Evolutionary conservation across 2,797 vertebrate genomes (phyloP), one percentile per base, ranked within the genome.

Genomic region (Gallinago nigripennis): DNA sequence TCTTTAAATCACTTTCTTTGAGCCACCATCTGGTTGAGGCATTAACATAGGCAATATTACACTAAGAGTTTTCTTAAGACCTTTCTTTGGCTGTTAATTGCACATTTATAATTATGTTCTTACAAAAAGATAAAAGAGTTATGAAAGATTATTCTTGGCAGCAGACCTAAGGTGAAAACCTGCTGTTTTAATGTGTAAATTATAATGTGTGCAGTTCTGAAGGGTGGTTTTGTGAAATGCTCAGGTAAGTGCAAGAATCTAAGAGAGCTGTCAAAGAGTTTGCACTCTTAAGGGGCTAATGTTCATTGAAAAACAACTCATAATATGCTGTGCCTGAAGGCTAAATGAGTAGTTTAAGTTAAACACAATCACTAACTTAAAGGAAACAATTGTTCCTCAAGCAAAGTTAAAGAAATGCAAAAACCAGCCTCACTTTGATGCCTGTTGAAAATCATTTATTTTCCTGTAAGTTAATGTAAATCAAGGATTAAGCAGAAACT

Each of bases 111-210:
- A 97, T 97, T 97, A 96, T 45, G 72, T 68, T 96, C 96, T 97
- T 96, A 88, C 19, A 23, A 84, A 97, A 97, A 90, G 91, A 94
- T 97, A 95, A 96, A 97, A 97, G 88, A 95, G 77, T 97, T 97
- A 82, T 80, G 88, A 82, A 72, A 91, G 88, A 97, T 97, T 98
- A 91, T 97, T 97, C 95, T 97, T 97, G 96, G 97, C 96, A 97
- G 50, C 66, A 95, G 94, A 96, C 90, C 92, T 96, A 63, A 97
- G 96, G 96, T 97, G 97, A 98, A 96, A 97, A 91, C 86, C 90
- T 97, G 85, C 94, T 95, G 96, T 16, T 95, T 97, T 97, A 97
- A 98, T 97, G 95, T 82, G 84, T 96, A 97, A 98, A 98, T 98
- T 97, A 97, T 95, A 97, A 97, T 6, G 85, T 97, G 90, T 94